These are phyloP conservation scores for Bos javanicus DNA, from an alignment of 2,113 vertebrate species.

Conservation along the genomic window DNA sequence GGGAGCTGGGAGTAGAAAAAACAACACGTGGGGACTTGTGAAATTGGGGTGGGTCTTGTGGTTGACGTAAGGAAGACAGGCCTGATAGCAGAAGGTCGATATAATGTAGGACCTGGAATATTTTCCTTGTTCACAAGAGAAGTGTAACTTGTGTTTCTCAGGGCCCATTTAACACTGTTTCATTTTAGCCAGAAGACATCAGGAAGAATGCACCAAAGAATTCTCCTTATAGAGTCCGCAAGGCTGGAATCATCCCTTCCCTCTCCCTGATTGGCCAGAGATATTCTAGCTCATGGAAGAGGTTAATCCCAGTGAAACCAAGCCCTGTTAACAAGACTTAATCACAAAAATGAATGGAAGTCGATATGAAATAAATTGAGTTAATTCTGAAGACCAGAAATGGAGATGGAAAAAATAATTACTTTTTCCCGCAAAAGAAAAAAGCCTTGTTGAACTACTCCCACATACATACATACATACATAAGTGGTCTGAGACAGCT, in stretches of 20 bases:
- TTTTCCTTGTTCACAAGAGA: neutral
- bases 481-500: neutral
- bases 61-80: neutral
- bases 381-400: conserved; percentile 40
- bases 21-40: neutral
- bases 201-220: neutral
- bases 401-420: conserved; percentile 23
- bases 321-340: neutral
- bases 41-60: neutral
- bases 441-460: neutral
- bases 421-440: neutral
- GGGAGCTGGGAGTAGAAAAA: neutral
- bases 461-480: neutral
- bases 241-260: neutral
- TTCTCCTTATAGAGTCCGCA: neutral
- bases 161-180: neutral
- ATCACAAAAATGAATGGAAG: conserved; percentile 43
- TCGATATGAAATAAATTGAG: conserved; percentile 25
- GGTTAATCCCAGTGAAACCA: neutral
- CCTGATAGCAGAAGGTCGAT: neutral
- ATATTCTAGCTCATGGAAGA: neutral
- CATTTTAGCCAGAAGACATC: neutral
- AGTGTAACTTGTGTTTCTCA: neutral
- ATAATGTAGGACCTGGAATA: neutral
- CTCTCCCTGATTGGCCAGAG: neutral